Base-by-base conservation (phyloP, 2,113 vertebrate species). In the Galbula dea region DNA sequence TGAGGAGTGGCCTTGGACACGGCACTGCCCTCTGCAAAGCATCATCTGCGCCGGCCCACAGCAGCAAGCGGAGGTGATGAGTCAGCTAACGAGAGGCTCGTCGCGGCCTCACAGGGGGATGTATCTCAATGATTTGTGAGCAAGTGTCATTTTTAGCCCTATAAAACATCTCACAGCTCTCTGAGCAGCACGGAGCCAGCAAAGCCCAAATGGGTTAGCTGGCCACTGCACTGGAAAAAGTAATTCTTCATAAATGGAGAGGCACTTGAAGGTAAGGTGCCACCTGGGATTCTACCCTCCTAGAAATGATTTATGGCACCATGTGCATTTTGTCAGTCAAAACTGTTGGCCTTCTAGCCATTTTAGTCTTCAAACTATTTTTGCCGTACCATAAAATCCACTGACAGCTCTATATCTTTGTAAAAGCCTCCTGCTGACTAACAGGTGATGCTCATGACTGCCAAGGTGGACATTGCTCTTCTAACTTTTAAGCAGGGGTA, bases 261-360 rank as follows among this genome's bases (percentile, higher is more conserved):
- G 82, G 96, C 95, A 96, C 90, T 94, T 24, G 69, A 96, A 97
- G 83, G 71, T 84, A 95, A 96, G 94, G 96, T 97, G 90, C 91
- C 95, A 65, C 93, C 85, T 2, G 83, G 88, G 96, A 96, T 93
- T 92, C 82, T 93, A 90, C 80, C 93, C 93, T 95, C 88, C 95
- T 87, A 55, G 67, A 81, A 86, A 24, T 94, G 80, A 96, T 97
- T 96, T 91, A 95, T 86, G 86, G 93, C 65, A 66, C 93, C 55
- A 15, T 49, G 73, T 19, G 9, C 75, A 67, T 93, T 96, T 96
- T 94, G 91, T 89, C 92, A 85, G 86, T 96, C 94, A 93, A 88
- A 95, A 77, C 57, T 90, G 18, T 93, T 6, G 10, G 66, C 43
- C 37, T 71, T 95, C 95, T 96, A 96, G 91, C 21, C 93, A 45